Evolutionary conservation across 2,113 vertebrate genomes (phyloP).

Genomic region (Nerophis ophidion): DNA sequence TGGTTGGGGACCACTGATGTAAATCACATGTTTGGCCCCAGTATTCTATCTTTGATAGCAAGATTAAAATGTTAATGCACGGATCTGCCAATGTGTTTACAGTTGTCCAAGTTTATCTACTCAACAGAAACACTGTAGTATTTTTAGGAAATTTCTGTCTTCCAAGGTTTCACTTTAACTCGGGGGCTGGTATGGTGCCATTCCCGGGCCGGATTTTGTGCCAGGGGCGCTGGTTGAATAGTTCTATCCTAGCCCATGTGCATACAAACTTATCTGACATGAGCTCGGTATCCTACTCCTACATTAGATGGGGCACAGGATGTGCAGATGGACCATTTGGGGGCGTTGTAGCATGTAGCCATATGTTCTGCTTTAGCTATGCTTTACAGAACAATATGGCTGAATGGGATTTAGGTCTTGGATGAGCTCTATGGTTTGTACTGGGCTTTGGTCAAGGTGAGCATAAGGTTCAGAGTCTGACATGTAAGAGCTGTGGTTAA

Average conservation of each 20-base stretch:
- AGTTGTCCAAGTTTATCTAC: too few species aligned
- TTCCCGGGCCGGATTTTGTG: too few species aligned
- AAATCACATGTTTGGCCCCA: too few species aligned
- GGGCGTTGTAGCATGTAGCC: not conserved
- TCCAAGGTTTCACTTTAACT: too few species aligned
- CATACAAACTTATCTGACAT: constrained; percentile 19
- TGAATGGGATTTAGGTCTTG: constrained; percentile 21
- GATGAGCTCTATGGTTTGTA: constrained; percentile 25
- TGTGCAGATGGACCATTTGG: constrained; percentile 8
- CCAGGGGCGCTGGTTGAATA: too few species aligned
- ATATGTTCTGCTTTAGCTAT: constrained; percentile 16
- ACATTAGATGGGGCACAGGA: constrained; percentile 18
- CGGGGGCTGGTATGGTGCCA: too few species aligned
- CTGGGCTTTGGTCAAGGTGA: constrained; percentile 30
- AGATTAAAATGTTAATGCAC: too few species aligned
- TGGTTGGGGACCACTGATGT: too few species aligned
- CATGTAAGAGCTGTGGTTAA: constrained; percentile 17
- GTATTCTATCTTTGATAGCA: too few species aligned
- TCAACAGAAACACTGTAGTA: too few species aligned
- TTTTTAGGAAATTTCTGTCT: too few species aligned
- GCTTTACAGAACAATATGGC: constrained; percentile 13
- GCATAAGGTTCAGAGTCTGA: constrained; percentile 15
- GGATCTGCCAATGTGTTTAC: too few species aligned
- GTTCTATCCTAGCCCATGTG: constrained; percentile 1
- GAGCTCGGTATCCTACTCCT: constrained; percentile 4